Conservation (phyloP, 1,140 invertebrate species). For the Zaprionus inermis region DNA sequence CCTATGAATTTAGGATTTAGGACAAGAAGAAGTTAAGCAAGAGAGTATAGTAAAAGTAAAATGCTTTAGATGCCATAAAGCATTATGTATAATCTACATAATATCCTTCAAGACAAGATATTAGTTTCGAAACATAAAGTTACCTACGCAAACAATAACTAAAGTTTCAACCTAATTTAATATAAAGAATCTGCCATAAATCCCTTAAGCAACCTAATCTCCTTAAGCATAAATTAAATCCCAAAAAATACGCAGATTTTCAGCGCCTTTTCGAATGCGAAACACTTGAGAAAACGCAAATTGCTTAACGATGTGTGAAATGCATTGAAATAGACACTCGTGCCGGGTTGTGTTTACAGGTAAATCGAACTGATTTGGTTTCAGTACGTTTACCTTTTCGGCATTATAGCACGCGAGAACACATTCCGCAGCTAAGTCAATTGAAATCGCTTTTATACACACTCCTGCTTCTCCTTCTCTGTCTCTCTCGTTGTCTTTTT, state of each 20-base stretch:
- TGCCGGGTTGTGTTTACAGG: constrained; percentile 4
- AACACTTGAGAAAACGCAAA: constrained; percentile 15
- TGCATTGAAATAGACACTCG: constrained; percentile 22
- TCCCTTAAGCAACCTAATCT: not conserved
- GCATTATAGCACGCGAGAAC: constrained; percentile 11
- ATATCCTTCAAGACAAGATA: no score
- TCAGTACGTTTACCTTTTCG: constrained; percentile 36
- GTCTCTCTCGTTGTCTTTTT: not conserved
- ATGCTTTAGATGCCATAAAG: no score
- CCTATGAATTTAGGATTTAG: no score
- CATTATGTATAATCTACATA: not conserved
- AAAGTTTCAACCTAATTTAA: not conserved
- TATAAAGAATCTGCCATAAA: not conserved
- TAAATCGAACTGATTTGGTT: constrained; percentile 15
- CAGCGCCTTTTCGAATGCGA: constrained; percentile 3
- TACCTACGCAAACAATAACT: no score
- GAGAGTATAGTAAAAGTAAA: no score
- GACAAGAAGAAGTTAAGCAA: no score
- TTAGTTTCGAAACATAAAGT: no score
- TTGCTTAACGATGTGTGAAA: constrained; percentile 42
- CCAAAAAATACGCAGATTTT: not conserved
- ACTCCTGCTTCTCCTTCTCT: not conserved
- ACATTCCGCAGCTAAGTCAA: constrained; percentile 19
- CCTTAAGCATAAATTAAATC: not conserved
- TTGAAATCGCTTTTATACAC: constrained; percentile 16